Conservation (phyloP, 2,888 invertebrate species). For the Augiades crinisus region DNA sequence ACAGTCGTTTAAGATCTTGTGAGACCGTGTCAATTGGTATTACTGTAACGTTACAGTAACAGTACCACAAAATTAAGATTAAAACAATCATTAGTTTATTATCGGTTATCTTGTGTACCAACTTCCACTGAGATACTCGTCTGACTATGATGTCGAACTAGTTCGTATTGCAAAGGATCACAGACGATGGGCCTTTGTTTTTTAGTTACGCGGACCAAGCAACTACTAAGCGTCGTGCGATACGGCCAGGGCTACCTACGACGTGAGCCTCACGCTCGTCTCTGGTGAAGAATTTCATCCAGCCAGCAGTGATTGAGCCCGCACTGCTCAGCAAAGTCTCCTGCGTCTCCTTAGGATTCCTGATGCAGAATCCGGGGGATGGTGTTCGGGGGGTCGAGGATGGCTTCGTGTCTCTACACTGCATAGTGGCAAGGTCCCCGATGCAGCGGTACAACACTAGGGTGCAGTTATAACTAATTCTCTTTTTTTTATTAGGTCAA, state of each 20-base stretch:
- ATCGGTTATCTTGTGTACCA: too few relatives aligned
- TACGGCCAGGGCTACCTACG: conserved; percentile 55
- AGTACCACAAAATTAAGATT: too few relatives aligned
- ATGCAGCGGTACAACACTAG: conserved; percentile 76
- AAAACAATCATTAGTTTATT: too few relatives aligned
- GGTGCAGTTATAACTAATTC: conserved; percentile 48
- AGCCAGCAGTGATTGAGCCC: conserved; percentile 71
- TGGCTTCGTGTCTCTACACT: conserved; percentile 56
- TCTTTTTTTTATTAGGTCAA: conserved; percentile 33
- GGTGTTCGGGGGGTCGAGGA: conserved; percentile 29
- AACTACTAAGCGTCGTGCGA: conserved; percentile 28
- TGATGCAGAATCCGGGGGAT: conserved; percentile 53
- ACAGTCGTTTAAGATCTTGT: too few relatives aligned
- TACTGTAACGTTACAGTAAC: too few relatives aligned
- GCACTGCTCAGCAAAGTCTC: conserved; percentile 59
- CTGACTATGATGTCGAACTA: too few relatives aligned
- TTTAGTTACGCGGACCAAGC: background rate
- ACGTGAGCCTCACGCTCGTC: conserved; percentile 62
- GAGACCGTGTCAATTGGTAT: too few relatives aligned
- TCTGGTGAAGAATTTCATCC: conserved; percentile 66
- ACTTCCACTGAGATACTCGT: too few relatives aligned
- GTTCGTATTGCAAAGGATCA: too few relatives aligned
- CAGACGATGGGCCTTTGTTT: too few relatives aligned
- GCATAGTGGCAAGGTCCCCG: conserved; percentile 70
- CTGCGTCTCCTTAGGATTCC: conserved; percentile 57